phyloP scores from a whole-genome alignment of 1,140 invertebrate genomes.

The Brachionus angularis region DNA sequence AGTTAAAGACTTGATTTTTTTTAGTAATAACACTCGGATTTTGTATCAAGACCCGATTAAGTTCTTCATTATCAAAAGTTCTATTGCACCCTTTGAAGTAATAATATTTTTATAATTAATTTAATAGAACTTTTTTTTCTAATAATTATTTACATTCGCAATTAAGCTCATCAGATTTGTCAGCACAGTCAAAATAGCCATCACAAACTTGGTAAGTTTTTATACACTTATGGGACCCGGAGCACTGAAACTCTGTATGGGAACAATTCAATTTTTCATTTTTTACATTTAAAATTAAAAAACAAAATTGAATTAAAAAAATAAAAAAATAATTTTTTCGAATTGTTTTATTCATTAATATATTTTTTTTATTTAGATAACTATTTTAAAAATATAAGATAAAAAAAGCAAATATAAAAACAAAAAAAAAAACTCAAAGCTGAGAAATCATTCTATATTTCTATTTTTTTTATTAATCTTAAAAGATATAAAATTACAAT shows the following conservation, averaged over 20 bases:
- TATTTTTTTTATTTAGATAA: too few relatives aligned
- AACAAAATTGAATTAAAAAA: not conserved
- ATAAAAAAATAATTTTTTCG: too few relatives aligned
- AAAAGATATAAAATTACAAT: too few relatives aligned
- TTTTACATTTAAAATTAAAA: not conserved
- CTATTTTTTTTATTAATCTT: too few relatives aligned
- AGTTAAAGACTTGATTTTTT: not conserved
- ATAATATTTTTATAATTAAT: not conserved
- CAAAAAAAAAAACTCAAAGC: too few relatives aligned
- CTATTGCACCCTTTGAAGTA: not conserved
- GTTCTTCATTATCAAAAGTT: not conserved
- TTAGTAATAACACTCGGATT: not conserved
- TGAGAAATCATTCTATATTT: too few relatives aligned
- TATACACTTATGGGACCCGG: not conserved
- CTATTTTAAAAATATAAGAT: too few relatives aligned
- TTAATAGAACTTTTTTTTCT: too few relatives aligned
- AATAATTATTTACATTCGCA: slow-evolving; percentile 27
- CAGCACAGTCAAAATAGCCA: not conserved
- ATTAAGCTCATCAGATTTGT: not conserved
- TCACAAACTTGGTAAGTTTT: slow-evolving; percentile 5
- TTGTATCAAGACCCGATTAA: not conserved
- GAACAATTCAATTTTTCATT: not conserved
- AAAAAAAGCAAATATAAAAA: too few relatives aligned
- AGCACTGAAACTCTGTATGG: not conserved
- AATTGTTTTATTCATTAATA: too few relatives aligned